phyloP scores from a whole-genome alignment of 2,797 vertebrate genomes.

The Knipowitschia caucasica region DNA sequence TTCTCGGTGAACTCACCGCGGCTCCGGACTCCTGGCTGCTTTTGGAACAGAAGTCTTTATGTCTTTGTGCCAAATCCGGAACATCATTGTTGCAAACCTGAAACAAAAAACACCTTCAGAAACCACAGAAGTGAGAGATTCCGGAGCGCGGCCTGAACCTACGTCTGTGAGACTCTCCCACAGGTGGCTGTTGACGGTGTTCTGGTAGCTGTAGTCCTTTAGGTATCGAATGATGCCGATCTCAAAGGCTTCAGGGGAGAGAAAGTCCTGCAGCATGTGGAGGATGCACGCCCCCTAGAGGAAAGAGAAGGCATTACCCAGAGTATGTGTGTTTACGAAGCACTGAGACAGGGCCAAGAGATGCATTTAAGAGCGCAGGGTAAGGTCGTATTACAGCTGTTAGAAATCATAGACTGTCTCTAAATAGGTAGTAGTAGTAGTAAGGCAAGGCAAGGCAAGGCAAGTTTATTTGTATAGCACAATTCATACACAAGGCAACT shows the following conservation, averaged over 20 bases:
- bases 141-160: constrained; percentile 65
- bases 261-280: constrained; percentile 88
- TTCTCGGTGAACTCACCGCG: constrained; percentile 65
- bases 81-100: constrained; percentile 78
- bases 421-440: too few species aligned
- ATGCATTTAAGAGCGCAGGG: too few species aligned
- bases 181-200: constrained; percentile 85
- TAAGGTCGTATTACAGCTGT: too few species aligned
- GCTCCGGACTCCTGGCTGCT: constrained; percentile 49
- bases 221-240: constrained; percentile 84
- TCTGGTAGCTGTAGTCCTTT: constrained; percentile 85
- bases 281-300: constrained; percentile 89
- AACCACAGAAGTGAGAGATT: too few species aligned
- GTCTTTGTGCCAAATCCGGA: constrained; percentile 52
- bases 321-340: too few species aligned
- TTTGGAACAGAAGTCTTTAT: constrained; percentile 74
- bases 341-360: too few species aligned
- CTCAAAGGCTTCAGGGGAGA: constrained; percentile 83
- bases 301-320: too few species aligned
- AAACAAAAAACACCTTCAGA: background rate
- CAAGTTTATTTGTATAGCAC: too few species aligned
- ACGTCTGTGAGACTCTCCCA: constrained; percentile 87
- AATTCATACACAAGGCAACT: too few species aligned
- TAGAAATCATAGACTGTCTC: too few species aligned
- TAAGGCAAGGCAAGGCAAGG: too few species aligned